phyloP scores from a whole-genome alignment of 1,140 invertebrate genomes.

The Drosophila oshimai region DNA sequence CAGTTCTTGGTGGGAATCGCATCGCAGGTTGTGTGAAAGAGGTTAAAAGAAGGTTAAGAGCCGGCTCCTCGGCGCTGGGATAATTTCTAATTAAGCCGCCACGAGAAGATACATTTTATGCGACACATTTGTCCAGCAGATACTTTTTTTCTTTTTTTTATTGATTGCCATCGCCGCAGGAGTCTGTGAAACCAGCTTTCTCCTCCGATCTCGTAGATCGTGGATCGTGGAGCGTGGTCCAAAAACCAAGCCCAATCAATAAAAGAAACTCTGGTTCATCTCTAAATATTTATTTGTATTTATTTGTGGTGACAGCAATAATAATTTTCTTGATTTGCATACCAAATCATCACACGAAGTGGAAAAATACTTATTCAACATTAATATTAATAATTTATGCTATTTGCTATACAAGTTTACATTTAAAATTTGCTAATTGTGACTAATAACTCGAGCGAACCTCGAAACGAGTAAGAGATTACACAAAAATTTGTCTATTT shows the following conservation, averaged over 20 bases:
- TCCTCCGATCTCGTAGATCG: conserved; percentile 39
- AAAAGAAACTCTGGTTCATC: conserved; percentile 50
- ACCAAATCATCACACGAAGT: conserved; percentile 46
- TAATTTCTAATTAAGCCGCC: conserved; percentile 43
- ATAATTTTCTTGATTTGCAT: conserved; percentile 73
- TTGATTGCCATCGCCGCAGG: conserved; percentile 50
- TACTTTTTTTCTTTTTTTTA: conserved; percentile 6
- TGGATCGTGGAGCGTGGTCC: background rate
- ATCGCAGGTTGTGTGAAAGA: conserved; percentile 22
- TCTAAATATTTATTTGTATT: conserved; percentile 71
- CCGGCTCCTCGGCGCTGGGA: conserved; percentile 11
- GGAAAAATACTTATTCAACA: conserved; percentile 32
- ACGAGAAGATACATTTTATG: conserved; percentile 29
- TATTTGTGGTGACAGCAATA: conserved; percentile 68
- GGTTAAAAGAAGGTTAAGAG: conserved; percentile 36
- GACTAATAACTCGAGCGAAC: conserved; percentile 58
- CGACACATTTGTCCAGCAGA: conserved; percentile 30
- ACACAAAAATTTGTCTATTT: conserved; percentile 30
- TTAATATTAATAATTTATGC: conserved; percentile 72
- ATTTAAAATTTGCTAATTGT: conserved; percentile 75
- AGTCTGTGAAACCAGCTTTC: conserved; percentile 41
- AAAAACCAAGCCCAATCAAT: conserved; percentile 27
- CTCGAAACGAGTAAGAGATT: conserved; percentile 22
- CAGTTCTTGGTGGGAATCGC: conserved; percentile 12
- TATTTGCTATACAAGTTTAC: conserved; percentile 71